Base-by-base conservation (phyloP, 2,797 vertebrate species). In the Epinephelus malabaricus region DNA sequence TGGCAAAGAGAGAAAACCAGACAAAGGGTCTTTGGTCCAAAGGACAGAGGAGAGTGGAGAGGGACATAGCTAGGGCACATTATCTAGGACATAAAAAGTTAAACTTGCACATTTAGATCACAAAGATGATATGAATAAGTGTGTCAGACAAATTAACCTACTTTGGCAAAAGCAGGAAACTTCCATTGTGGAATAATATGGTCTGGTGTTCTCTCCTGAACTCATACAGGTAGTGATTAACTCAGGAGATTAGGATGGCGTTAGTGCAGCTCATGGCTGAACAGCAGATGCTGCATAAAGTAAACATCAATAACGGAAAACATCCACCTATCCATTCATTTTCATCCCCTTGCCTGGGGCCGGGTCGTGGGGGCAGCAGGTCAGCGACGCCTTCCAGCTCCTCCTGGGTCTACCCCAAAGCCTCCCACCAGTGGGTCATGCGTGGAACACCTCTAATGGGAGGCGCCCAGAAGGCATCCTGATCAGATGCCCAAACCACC, bases 51-150 rank as follows among this genome's bases (percentile, higher is more conserved):
- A 65, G 66, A 69, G 45, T 3, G 2, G 18, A 70, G 45, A 79
- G 45, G 56, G 53, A 71, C 66, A 15, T 0, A 34, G 45, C 14
- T 10, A 55, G 56, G 73, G 50, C 30, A 49, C 64, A 73, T 70
- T 77, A 85, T 56, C 67, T 67, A 21, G 71, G 68, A 67, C 72
- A 81, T 65, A 23, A 73, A 74, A 80, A 61, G 65, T 69, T 73
- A 23, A 85, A 86, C 47, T 55, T 47, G 34, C 34, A 66, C 49
- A 77, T 69, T 81, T 70, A 55, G 73, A 79, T 77, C 63, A 75
- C 45, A 76, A 67, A 73, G 40, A 84, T 49, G 38, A 62, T 64
- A 50, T 79, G 45, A 75, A 73, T 56, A 82, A 47, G 27, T 73
- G 17, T 86, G 64, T 73, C 67, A 47, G 13, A 73, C 64, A 79